Percentiles rank a stretch among this genome's conserved stretches.
These are phyloP conservation scores for Trichogramma dendrolimi DNA, from an alignment of 2,888 invertebrate species.

Conservation along the genomic window DNA sequence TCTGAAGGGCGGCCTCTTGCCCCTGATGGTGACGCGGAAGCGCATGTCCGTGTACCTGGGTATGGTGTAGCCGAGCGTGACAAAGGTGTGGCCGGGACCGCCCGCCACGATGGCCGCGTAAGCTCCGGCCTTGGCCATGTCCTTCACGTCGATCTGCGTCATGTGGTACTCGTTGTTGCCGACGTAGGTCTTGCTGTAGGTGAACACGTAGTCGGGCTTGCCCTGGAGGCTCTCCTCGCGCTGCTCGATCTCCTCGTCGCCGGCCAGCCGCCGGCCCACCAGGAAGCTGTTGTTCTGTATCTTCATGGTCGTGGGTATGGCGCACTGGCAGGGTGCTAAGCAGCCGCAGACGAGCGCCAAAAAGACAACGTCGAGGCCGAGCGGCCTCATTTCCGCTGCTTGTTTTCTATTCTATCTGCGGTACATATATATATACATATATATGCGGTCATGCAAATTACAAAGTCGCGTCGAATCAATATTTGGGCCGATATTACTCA, in stretches of 20 bases:
- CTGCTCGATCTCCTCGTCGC: constrained; percentile 8
- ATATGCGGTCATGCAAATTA: no score
- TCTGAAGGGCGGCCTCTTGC: constrained; percentile 7
- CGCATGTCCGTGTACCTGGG: constrained; percentile 7
- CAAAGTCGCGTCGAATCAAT: no score
- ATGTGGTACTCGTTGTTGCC: constrained; percentile 8
- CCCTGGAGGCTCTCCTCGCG: constrained; percentile 1
- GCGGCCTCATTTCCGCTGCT: no score
- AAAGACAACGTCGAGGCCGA: no score
- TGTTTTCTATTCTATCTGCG: no score
- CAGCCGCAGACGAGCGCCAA: no score
- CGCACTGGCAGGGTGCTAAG: no score
- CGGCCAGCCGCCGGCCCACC: constrained; percentile 6
- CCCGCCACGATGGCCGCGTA: constrained; percentile 18
- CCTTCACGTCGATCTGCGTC: constrained; percentile 11
- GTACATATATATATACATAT: no score
- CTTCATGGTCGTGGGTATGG: neutral
- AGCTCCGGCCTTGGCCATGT: neutral
- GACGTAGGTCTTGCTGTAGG: constrained; percentile 10
- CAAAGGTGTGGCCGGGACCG: constrained; percentile 17
- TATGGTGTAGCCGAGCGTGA: constrained; percentile 12
- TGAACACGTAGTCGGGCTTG: constrained; percentile 10
- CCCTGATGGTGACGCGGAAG: constrained; percentile 10
- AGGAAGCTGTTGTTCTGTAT: neutral
- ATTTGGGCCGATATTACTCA: no score